These are phyloP conservation scores for Hypolimnas misippus DNA, from an alignment of 2,888 invertebrate genomes.

Conservation along the genomic window DNA sequence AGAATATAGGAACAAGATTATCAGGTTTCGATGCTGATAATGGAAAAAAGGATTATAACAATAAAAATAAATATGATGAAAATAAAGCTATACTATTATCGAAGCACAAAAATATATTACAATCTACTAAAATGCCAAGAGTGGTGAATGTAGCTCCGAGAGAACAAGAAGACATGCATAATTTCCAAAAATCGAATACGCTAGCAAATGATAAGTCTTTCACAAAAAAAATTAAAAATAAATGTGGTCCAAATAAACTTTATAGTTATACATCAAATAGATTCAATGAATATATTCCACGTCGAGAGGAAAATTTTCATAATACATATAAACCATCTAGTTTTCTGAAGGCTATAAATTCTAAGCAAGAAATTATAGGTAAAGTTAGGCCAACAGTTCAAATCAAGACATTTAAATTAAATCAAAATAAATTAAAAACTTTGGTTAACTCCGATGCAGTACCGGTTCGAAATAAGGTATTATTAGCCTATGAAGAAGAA, in stretches of 20 bases:
- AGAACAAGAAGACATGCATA: not conserved
- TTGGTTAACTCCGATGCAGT: not conserved
- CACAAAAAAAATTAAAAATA: not conserved
- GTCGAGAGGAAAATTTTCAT: not conserved
- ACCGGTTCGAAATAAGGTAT: too few relatives aligned
- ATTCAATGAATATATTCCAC: not conserved
- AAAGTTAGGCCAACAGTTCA: not conserved
- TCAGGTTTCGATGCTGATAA: constrained; percentile 15
- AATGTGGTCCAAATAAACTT: not conserved
- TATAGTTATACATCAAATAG: not conserved
- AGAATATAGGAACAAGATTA: constrained; percentile 37
- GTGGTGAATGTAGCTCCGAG: not conserved
- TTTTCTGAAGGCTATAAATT: not conserved
- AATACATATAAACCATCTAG: not conserved
- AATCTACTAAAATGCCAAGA: not conserved
- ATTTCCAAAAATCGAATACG: not conserved
- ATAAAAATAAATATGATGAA: not conserved
- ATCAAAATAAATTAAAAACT: not conserved
- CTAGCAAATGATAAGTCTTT: too few relatives aligned
- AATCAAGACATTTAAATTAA: not conserved
- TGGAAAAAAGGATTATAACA: not conserved
- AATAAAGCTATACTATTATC: not conserved
- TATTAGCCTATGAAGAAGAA: not conserved
- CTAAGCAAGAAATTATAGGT: not conserved
- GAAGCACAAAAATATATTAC: not conserved